phyloP scores from a whole-genome alignment of 2,888 invertebrate genomes.

The Gymnosoma rotundatum region DNA sequence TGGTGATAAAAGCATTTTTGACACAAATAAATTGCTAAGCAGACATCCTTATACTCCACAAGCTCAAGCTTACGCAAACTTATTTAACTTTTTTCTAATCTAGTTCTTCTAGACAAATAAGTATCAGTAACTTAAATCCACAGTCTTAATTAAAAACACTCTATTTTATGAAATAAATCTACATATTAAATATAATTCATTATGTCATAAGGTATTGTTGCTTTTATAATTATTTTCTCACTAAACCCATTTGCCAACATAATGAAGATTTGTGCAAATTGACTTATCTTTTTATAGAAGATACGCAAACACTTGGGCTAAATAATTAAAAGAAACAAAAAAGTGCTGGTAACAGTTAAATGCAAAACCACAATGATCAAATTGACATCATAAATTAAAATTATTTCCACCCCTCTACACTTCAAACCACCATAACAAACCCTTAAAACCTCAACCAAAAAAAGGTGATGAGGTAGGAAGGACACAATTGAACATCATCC shows the following conservation, averaged over 20 bases:
- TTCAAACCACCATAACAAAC: constrained; percentile 70
- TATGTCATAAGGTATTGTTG: not conserved
- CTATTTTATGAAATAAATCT: no score
- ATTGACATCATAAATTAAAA: constrained; percentile 82
- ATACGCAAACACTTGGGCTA: constrained; percentile 36
- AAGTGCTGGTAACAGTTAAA: constrained; percentile 12
- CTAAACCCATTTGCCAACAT: constrained; percentile 24
- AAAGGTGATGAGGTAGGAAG: constrained; percentile 68
- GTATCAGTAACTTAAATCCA: no score
- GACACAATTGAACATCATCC: constrained; percentile 26
- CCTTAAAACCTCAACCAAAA: constrained; percentile 58
- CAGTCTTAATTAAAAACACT: no score
- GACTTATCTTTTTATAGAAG: constrained; percentile 44
- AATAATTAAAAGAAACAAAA: not conserved
- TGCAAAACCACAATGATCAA: constrained; percentile 67
- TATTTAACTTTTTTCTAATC: no score
- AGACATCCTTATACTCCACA: no score
- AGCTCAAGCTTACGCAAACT: no score
- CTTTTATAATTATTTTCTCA: not conserved
- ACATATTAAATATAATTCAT: no score
- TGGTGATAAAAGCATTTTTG: no score
- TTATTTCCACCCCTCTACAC: constrained; percentile 82
- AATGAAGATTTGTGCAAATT: constrained; percentile 48
- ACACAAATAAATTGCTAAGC: no score
- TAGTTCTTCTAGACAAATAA: no score